phyloP scores from a whole-genome alignment of 2,797 vertebrate genomes.

The Tragelaphus oryx region DNA sequence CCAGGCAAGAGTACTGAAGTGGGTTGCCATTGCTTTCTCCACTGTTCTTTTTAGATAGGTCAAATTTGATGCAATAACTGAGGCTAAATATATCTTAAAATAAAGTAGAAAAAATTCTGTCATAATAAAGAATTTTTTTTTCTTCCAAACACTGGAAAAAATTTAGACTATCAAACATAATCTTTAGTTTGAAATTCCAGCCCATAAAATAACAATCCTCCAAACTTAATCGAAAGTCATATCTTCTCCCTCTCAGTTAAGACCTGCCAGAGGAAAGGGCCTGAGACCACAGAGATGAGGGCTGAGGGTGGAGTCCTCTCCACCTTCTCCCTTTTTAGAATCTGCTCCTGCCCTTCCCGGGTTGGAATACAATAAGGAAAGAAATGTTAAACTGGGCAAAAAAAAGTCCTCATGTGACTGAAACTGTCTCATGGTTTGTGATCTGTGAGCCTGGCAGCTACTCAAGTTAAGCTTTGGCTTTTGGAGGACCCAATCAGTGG shows the following conservation, averaged over 20 bases:
- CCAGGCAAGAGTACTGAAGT: no score
- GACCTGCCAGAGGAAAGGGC: background rate
- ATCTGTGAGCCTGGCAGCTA: background rate
- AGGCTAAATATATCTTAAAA: background rate
- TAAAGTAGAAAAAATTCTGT: background rate
- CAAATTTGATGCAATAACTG: background rate
- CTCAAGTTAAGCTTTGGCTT: background rate
- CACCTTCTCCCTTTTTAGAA: background rate
- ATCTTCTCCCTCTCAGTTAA: background rate
- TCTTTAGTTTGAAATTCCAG: background rate
- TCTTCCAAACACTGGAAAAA: background rate
- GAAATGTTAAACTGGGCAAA: background rate
- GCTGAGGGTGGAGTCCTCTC: background rate
- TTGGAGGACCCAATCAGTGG: background rate
- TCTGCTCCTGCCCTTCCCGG: background rate
- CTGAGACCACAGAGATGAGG: no score
- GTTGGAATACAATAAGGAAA: background rate
- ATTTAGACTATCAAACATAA: background rate
- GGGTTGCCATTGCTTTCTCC: no score
- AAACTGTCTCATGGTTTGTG: background rate
- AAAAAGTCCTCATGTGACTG: background rate
- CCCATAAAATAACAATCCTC: background rate
- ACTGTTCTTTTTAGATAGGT: background rate
- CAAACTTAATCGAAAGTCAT: background rate
- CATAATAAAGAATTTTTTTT: constrained; percentile 4